Evolutionary conservation across 2,113 vertebrate genomes (phyloP).

Genomic region (Delphinapterus leucas): DNA sequence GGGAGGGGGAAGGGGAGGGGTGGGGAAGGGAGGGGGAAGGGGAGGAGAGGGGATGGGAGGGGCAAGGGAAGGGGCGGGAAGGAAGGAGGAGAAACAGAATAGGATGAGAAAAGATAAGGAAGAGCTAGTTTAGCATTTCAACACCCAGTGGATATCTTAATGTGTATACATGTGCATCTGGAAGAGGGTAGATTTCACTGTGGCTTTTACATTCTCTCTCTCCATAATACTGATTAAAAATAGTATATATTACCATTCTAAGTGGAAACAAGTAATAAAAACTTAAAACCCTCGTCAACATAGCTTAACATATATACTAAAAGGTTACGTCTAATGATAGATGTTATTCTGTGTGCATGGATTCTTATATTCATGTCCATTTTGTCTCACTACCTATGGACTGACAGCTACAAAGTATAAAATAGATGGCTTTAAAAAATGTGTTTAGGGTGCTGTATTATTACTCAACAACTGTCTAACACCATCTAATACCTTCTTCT

Average conservation of each 20-base stretch:
- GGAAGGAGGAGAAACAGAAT: too few relatives aligned
- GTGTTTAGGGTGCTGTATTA: fast-evolving
- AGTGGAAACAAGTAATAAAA: background rate
- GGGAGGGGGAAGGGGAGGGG: too few relatives aligned
- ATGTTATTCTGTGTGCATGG: too few relatives aligned
- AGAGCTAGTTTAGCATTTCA: too few relatives aligned
- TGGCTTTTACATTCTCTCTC: background rate
- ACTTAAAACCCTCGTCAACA: background rate
- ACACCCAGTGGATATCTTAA: too few relatives aligned
- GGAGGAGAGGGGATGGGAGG: too few relatives aligned
- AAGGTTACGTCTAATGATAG: background rate
- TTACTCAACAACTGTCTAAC: background rate
- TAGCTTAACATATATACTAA: background rate
- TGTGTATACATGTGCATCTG: too few relatives aligned
- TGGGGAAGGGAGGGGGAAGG: too few relatives aligned
- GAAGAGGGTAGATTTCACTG: background rate
- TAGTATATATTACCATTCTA: background rate
- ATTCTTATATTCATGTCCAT: background rate
- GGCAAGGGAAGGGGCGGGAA: too few relatives aligned
- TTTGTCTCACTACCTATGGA: background rate
- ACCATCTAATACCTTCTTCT: background rate
- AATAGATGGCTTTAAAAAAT: background rate
- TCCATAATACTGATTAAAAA: background rate
- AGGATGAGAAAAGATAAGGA: background rate
- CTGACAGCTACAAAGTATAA: background rate